Evolutionary conservation across 2,888 invertebrate species (phyloP).

Genomic region (Neuroscelio doddi): DNA sequence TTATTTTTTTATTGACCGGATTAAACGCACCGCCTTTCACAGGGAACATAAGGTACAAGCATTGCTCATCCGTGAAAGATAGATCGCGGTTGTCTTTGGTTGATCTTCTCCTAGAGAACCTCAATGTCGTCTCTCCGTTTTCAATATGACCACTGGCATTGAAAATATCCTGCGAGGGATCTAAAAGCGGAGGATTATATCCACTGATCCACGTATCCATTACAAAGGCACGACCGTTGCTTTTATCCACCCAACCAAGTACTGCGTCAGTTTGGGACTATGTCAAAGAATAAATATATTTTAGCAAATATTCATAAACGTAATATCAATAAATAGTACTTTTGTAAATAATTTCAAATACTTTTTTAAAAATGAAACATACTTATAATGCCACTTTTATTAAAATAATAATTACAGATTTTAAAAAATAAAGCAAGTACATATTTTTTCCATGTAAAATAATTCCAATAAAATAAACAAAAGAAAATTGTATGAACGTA

Average conservation of each 20-base stretch:
- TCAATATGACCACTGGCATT: constrained; percentile 80
- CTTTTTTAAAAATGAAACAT: no score
- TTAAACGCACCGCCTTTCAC: constrained; percentile 88
- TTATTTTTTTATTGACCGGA: constrained; percentile 87
- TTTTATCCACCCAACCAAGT: constrained; percentile 89
- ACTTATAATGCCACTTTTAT: no score
- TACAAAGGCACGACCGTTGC: constrained; percentile 83
- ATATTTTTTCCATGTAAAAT: no score
- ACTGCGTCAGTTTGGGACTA: constrained; percentile 90
- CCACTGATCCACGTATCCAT: constrained; percentile 92
- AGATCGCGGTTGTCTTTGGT: constrained; percentile 85
- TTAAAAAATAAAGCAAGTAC: no score
- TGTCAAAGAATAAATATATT: background rate
- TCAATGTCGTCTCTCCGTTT: constrained; percentile 85
- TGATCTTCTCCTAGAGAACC: constrained; percentile 84
- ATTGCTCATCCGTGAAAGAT: constrained; percentile 86
- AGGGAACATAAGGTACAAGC: constrained; percentile 91
- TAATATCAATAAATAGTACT: no score
- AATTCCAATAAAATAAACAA: no score
- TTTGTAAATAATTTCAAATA: no score
- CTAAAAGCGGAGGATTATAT: constrained; percentile 83
- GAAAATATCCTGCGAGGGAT: constrained; percentile 82
- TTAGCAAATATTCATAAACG: no score
- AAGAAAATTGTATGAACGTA: no score
- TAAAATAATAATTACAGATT: no score